These are phyloP conservation scores for Virgularia gustaviana DNA, from an alignment of 92 coral and sea anemone genomes.

Conservation along the genomic window DNA sequence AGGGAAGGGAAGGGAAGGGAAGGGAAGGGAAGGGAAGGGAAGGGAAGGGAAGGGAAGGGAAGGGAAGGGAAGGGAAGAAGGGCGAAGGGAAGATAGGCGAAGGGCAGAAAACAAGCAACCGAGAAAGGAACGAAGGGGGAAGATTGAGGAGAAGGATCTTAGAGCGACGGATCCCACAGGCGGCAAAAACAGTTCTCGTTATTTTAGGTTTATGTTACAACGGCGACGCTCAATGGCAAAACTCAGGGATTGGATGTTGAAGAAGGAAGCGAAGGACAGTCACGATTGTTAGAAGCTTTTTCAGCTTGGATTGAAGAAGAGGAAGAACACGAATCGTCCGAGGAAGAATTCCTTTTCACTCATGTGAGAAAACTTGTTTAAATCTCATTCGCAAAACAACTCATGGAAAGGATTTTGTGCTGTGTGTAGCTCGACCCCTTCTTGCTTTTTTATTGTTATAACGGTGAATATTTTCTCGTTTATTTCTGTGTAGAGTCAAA, in stretches of 20 bases:
- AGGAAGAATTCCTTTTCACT: conserved; percentile 63
- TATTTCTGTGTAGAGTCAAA: conserved; percentile 18
- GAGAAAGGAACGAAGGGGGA: neutral
- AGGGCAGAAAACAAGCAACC: neutral
- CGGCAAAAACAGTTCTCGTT: neutral
- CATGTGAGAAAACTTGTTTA: conserved; percentile 47
- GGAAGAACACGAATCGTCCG: conserved; percentile 55
- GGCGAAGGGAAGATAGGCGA: neutral
- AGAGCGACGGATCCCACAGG: neutral
- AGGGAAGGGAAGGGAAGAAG: neutral
- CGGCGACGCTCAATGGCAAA: conserved; percentile 79
- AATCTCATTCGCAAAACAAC: too few relatives aligned
- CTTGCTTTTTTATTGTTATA: too few relatives aligned
- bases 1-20: neutral
- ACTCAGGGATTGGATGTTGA: conserved; percentile 68
- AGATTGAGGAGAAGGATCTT: neutral
- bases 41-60: neutral
- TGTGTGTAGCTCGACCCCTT: too few relatives aligned
- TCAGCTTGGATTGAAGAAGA: conserved; percentile 88
- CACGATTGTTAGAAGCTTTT: conserved; percentile 63
- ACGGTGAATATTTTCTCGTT: too few relatives aligned
- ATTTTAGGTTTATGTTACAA: conserved; percentile 70
- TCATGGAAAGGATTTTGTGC: too few relatives aligned
- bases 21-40: neutral
- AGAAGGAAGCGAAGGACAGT: conserved; percentile 68